A percentile compares a stretch with the other conserved stretches of the same genome.
Conservation (phyloP, 1,140 invertebrate species). For the Cotesia chilonis region DNA sequence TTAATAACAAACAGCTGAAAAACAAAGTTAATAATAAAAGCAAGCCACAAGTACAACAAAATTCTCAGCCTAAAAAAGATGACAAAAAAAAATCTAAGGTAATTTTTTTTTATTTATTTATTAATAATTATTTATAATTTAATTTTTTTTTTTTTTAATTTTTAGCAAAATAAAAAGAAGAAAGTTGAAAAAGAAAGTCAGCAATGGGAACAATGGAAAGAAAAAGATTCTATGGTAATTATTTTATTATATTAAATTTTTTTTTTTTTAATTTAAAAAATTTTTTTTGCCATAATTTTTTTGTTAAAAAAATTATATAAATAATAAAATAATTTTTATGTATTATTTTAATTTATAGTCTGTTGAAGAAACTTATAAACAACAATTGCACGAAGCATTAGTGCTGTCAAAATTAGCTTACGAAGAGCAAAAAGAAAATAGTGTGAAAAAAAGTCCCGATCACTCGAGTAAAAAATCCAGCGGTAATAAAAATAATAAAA, state of each 20-base stretch:
- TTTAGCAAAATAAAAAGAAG: conserved; percentile 54
- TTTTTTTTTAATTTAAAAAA: too few relatives aligned
- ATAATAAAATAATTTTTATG: conserved; percentile 5
- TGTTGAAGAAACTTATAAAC: conserved; percentile 69
- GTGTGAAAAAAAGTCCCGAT: conserved; percentile 55
- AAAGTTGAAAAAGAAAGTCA: conserved; percentile 52
- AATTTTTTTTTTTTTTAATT: conserved; percentile 34
- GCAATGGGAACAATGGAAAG: conserved; percentile 67
- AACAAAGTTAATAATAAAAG: conserved; percentile 50
- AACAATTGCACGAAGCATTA: conserved; percentile 70
- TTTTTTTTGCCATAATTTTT: not conserved
- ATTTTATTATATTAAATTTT: not conserved
- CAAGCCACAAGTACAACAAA: conserved; percentile 41
- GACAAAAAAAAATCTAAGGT: conserved; percentile 60
- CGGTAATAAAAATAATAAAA: conserved; percentile 66
- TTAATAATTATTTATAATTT: conserved; percentile 39
- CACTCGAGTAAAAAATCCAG: conserved; percentile 53
- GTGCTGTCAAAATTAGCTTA: conserved; percentile 70
- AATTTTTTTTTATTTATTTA: conserved; percentile 29
- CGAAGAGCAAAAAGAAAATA: conserved; percentile 65
- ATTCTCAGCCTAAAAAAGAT: conserved; percentile 53
- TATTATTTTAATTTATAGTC: conserved; percentile 47
- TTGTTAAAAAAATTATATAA: not conserved
- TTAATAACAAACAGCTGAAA: conserved; percentile 48
- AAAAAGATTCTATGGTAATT: conserved; percentile 62